Evolutionary conservation across 2,113 vertebrate species (phyloP), one percentile per base, ranked within the genome.

Genomic region (Neofelis nebulosa): DNA sequence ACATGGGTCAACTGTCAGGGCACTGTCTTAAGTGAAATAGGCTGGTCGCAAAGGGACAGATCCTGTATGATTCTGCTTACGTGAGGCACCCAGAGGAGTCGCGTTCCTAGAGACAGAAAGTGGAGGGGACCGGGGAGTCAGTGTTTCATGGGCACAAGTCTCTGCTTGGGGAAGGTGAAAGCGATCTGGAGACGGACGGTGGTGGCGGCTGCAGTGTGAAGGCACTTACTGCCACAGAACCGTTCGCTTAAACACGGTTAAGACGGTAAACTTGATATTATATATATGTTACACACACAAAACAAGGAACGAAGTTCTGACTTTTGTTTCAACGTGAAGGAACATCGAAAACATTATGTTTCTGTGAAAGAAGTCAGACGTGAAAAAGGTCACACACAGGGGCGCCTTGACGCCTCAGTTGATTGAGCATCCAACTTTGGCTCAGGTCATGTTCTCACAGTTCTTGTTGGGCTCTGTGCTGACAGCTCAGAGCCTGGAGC

Each of bases 91-190:
- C 45, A 9, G 11, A 33, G 19, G 11, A 48, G 27, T 16, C 79
- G 12, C 4, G 19, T 16, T 38, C 95, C 57, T 3, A 74, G 73
- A 85, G 18, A 38, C 65, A 61, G 29, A 85, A 27, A 7, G 57
- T 1, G 27, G 5, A 11, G n/a, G 11, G 25, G 11, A 3, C 15
- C 4, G 63, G 63, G 27, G 69, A 18, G 19, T 3, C 4, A 0
- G 13, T 33, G 29, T 74, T 36, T 21, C 14, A 0, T 0, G 4
- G 45, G 31, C 74, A 57, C 68, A 36, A 78, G 63, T 36, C 52
- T 73, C 91, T 31, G 18, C 8, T 1, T 4, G 16, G 38, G 55
- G 38, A 65, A 33, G 82, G 50, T 1, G 25, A 65, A 14, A 13
- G 19, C 33, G 6, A 5, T 33, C 48, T 13, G 38, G 15, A 21